These are phyloP conservation scores for Pandemis corylana DNA, from an alignment of 2,888 invertebrate genomes.

Conservation along the genomic window DNA sequence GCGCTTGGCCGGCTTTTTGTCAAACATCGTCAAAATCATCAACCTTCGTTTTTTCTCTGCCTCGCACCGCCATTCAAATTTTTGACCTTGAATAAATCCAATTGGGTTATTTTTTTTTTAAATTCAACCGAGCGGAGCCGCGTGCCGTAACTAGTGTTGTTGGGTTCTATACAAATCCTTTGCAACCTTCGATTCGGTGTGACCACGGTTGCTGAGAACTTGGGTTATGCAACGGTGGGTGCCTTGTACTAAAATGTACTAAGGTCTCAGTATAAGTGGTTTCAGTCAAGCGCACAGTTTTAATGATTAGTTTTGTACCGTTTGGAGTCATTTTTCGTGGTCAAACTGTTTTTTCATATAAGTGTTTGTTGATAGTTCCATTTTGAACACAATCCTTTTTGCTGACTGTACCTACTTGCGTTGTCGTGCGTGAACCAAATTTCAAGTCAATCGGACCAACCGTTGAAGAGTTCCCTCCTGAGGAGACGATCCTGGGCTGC, in stretches of 20 bases:
- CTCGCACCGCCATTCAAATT: neutral
- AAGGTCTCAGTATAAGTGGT: constrained; percentile 30
- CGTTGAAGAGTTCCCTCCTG: no score
- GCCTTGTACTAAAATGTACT: constrained; percentile 30
- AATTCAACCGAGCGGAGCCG: constrained; percentile 16
- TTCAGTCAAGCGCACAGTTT: neutral
- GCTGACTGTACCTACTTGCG: no score
- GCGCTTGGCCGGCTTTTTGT: neutral
- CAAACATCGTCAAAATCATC: neutral
- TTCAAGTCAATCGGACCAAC: no score
- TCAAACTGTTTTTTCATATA: neutral
- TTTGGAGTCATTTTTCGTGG: neutral
- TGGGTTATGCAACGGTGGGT: constrained; percentile 29
- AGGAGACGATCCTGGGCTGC: no score
- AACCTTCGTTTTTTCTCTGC: neutral
- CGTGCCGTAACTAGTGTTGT: constrained; percentile 23
- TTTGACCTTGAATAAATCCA: constrained; percentile 4
- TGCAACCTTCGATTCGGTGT: constrained; percentile 40
- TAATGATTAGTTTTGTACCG: neutral
- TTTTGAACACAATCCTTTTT: no score
- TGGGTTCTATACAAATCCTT: constrained; percentile 23
- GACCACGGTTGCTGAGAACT: constrained; percentile 41
- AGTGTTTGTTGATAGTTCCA: neutral
- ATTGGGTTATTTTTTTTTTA: constrained; percentile 24
- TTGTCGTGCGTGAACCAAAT: no score